Percentiles rank a stretch among this genome's conserved stretches.
Evolutionary conservation across 2,113 vertebrate genomes (phyloP).

Genomic region (Antigone vipio): DNA sequence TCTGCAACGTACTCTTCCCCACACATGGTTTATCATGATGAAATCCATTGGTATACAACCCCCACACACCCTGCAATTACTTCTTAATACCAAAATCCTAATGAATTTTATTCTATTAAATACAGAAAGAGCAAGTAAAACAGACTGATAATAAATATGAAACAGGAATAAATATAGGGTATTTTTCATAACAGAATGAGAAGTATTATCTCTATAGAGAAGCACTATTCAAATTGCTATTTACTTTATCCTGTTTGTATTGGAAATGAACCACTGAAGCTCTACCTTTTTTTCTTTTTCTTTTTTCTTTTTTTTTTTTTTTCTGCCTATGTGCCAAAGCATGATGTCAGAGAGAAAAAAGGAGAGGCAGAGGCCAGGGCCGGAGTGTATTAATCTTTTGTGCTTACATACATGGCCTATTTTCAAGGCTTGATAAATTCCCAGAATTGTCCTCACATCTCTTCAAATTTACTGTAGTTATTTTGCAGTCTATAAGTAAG

Average conservation of each 20-base stretch:
- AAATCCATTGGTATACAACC: not conserved
- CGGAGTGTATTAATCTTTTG: not conserved
- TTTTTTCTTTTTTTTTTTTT: not conserved
- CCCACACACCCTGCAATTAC: not conserved
- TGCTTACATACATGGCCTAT: not conserved
- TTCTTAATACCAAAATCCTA: not conserved
- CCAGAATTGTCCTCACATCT: not conserved
- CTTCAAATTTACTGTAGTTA: not conserved
- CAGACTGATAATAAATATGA: not conserved
- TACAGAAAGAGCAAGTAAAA: not conserved
- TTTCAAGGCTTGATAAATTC: conserved; percentile 12
- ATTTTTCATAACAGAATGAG: not conserved
- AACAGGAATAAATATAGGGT: not conserved
- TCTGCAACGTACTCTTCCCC: not conserved
- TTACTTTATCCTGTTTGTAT: not conserved
- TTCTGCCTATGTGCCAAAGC: not conserved
- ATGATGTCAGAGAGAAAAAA: not conserved
- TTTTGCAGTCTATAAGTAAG: not conserved
- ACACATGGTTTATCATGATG: accelerated
- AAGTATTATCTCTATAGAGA: not conserved
- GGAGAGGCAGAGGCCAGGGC: not conserved
- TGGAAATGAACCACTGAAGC: not conserved
- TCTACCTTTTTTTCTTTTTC: not conserved
- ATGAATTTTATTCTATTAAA: not conserved
- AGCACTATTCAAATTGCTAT: not conserved